phyloP scores from a whole-genome alignment of 2,797 vertebrate genomes.

The Erpetoichthys calabaricus region DNA sequence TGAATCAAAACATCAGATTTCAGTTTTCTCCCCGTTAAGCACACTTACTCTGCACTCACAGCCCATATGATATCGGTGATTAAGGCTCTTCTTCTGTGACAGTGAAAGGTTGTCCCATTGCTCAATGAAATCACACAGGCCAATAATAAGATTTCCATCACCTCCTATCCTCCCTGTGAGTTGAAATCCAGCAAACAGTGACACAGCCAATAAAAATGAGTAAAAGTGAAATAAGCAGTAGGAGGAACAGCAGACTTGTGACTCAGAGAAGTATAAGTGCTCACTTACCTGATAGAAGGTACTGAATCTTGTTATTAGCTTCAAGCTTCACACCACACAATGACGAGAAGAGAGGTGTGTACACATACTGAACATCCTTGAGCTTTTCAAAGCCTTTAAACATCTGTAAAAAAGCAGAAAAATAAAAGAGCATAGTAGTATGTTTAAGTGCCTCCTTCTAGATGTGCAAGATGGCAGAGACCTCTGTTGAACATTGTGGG shows the following conservation, averaged over 20 bases:
- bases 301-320: slow-evolving; percentile 75
- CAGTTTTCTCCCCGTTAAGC: neutral
- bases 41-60: slow-evolving; percentile 80
- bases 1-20: too few relatives aligned
- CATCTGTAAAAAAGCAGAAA: slow-evolving; percentile 53
- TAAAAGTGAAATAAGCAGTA: too few relatives aligned
- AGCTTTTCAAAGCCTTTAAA: slow-evolving; percentile 86
- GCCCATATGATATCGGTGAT: slow-evolving; percentile 80
- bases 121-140: slow-evolving; percentile 72
- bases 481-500: neutral
- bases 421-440: too few relatives aligned
- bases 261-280: too few relatives aligned
- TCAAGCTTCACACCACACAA: slow-evolving; percentile 77
- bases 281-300: slow-evolving; percentile 77
- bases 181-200: neutral
- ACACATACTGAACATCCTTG: slow-evolving; percentile 76
- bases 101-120: slow-evolving; percentile 76
- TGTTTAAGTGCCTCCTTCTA: too few relatives aligned
- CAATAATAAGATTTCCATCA: slow-evolving; percentile 70
- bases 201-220: too few relatives aligned
- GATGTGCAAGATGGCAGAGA: neutral
- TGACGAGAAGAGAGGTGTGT: slow-evolving; percentile 73
- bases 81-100: slow-evolving; percentile 77
- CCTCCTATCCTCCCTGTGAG: slow-evolving; percentile 62
- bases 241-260: too few relatives aligned